Base-by-base conservation (phyloP, 2,888 invertebrate genomes). In the Sminthurides aquaticus region DNA sequence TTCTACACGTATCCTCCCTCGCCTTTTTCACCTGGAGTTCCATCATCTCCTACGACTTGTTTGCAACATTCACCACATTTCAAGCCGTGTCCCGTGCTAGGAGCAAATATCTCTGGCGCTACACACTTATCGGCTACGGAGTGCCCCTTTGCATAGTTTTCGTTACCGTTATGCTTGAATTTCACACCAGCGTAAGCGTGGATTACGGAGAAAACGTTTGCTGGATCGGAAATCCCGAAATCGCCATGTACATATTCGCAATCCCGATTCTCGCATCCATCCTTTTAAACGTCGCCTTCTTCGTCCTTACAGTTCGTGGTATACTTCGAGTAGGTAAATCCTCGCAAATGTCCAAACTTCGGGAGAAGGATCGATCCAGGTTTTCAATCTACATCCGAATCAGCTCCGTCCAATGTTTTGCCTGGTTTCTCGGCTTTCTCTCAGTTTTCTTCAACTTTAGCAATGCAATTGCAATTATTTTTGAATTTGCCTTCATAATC, bases 41-140 rank as follows among this genome's bases (percentile, higher is more conserved):
- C 2, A 43, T 64, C 24, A 64, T 64, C 25, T 52, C 58, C 22
- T 64, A 58, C 22, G 64, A 64, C 27, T 49, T 64, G 3, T 59
- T 18, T 3, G 28, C 20, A 1, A 64, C 64, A 1, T 64, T 64
- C 26, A 52, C 64, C 18, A 58, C 57, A 24, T 64, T 64, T 34
- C 64, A 64, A 54, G 15, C 58, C 2, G 64, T 59, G n/a, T 25
- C 54, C 25, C 49, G 64, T 8, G 48, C 64, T 8, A 22, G 29
- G 18, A n/a, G 57, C 20, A 64, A 64, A 34, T 59, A 64, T 27
- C 25, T 64, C 3, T 64, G 64, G 64, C 49, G 59, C 11, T 64
- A 64, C 54, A 28, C 54, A 2, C 3, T 54, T 8, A 3, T 59
- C 22, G 64, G 58, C 52, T 64, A 64, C 29, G 58, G 58, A 1